Evolutionary conservation across 2,888 invertebrate genomes (phyloP).

Genomic region (Galeruca laticollis): DNA sequence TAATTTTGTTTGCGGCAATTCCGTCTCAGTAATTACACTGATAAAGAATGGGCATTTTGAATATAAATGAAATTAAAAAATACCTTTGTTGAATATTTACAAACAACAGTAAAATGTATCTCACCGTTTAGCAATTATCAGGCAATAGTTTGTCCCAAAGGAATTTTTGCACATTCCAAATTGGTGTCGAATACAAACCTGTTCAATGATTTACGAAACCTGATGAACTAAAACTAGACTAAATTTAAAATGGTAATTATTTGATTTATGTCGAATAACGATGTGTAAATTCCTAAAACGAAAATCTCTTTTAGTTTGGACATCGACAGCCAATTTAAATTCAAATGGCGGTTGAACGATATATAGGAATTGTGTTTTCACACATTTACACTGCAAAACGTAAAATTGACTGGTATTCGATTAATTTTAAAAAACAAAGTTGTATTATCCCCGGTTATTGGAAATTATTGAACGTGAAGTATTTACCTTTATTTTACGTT

Average conservation of each 20-base stretch:
- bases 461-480: too few species aligned
- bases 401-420: neutral
- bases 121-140: neutral
- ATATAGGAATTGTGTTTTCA: slow-evolving; percentile 14
- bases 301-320: slow-evolving; percentile 27
- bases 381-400: neutral
- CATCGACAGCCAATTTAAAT: slow-evolving; percentile 25
- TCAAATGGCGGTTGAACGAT: slow-evolving; percentile 28
- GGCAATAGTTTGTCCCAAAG: neutral
- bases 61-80: too few species aligned
- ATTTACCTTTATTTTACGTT: too few species aligned
- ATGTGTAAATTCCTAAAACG: slow-evolving; percentile 19
- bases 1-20: too few species aligned
- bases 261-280: slow-evolving; percentile 14
- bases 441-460: too few species aligned
- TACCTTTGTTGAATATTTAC: neutral
- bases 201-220: neutral
- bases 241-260: slow-evolving; percentile 25
- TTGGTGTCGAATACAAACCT: neutral
- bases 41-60: too few species aligned
- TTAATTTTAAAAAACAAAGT: neutral
- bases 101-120: neutral
- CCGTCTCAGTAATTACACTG: too few species aligned
- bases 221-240: neutral
- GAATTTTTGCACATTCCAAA: neutral